These are phyloP conservation scores for Alloplasta piceator DNA, from an alignment of 2,888 invertebrate species.

Conservation along the genomic window DNA sequence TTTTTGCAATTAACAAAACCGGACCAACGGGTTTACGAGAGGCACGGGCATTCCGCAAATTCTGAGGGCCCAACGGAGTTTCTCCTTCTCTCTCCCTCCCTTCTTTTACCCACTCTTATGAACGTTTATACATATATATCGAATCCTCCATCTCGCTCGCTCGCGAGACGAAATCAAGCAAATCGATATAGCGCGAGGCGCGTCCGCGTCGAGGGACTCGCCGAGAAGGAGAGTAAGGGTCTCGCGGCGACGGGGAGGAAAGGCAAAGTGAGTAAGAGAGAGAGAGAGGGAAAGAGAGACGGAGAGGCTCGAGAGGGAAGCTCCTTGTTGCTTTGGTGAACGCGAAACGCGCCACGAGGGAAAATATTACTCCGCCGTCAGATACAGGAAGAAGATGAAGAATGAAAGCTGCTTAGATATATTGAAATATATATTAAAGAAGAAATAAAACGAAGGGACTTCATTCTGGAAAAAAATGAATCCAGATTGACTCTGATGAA, in stretches of 20 bases:
- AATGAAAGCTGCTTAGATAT: slow-evolving; percentile 39
- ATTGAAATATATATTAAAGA: not conserved
- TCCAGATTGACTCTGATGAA: not conserved
- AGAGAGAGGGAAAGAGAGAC: slow-evolving; percentile 63
- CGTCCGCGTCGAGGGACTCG: slow-evolving; percentile 42
- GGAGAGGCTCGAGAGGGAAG: slow-evolving; percentile 71
- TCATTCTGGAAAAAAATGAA: not conserved
- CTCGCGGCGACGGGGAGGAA: not conserved
- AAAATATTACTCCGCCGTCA: slow-evolving; percentile 49
- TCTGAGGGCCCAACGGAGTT: slow-evolving; percentile 71
- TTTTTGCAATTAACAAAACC: slow-evolving; percentile 83
- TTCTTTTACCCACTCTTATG: slow-evolving; percentile 28
- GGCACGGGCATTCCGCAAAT: slow-evolving; percentile 82
- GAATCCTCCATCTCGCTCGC: slow-evolving; percentile 48
- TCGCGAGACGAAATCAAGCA: slow-evolving; percentile 78
- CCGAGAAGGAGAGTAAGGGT: slow-evolving; percentile 31
- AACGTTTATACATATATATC: not conserved
- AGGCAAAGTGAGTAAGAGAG: too few relatives aligned
- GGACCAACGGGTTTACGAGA: slow-evolving; percentile 79
- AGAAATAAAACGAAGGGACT: too few relatives aligned
- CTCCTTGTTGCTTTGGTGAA: slow-evolving; percentile 65
- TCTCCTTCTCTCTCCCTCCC: not conserved
- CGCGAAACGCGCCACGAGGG: slow-evolving; percentile 51
- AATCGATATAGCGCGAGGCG: slow-evolving; percentile 71
- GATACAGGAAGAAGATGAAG: slow-evolving; percentile 61